Evolutionary conservation across 2,113 vertebrate species (phyloP), one percentile per base, ranked within the genome.

Genomic region (Anarhynchus alexandrinus): DNA sequence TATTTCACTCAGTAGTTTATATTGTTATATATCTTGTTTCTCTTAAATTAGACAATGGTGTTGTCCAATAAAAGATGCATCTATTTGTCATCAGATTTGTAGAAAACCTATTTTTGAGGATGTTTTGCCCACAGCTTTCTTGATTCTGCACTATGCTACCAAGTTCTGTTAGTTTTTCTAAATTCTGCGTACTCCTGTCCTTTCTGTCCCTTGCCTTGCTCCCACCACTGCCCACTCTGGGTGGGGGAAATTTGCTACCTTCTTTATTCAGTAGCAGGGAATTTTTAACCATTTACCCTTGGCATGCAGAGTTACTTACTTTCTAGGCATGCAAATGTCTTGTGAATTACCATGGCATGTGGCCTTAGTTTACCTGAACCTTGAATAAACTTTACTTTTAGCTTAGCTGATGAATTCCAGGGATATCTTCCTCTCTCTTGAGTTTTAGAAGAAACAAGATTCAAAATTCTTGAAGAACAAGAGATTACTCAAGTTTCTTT

Each of bases 161-260:
- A 1, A 32, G 82, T 88, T 30, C 18, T 62, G 7, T 26, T 77
- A 21, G 5, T 43, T 76, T 90, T 80, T 51, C 30, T 90, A 30
- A 57, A 45, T 66, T 30, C 57, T 58, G 5, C 0, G 0, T 80
- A 10, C 7, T 42, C 10, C 14, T 59, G 12, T 86, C 40, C 16
- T 72, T 61, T 38, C 30, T 26, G 26, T 54, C 43, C 8, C 32
- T 85, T 78, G 19, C 22, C 25, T 51, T 74, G 19, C 15, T 70
- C 32, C 61, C 9, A 22, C 17, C 29, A 9, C 38, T 74, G 27
- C n/a, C 25, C 18, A 10, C 21, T 29, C 55, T 45, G 13, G 1
- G 4, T 34, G 40, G 11, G 21, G 10, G 18, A 57, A 51, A 72
- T 27, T 16, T 83, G 34, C 18, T 42, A 66, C 18, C 13, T 76